These are phyloP conservation scores for Cnemophilus loriae DNA, from an alignment of 2,113 vertebrate genomes.

Conservation along the genomic window DNA sequence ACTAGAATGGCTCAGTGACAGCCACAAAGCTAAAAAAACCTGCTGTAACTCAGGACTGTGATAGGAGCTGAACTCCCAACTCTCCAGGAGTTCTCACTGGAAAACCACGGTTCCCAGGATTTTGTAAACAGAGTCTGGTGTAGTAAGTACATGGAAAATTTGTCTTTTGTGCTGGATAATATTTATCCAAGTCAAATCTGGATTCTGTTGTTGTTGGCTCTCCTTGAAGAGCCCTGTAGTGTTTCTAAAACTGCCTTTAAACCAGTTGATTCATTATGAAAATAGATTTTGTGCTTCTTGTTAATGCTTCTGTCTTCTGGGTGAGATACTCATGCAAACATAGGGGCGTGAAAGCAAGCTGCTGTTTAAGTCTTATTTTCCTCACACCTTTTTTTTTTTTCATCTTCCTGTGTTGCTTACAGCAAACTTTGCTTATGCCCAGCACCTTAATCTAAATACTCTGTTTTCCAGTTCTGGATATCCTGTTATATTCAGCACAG, in stretches of 20 bases:
- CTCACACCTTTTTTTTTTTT: background rate
- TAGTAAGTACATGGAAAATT: background rate
- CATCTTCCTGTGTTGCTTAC: background rate
- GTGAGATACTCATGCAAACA: background rate
- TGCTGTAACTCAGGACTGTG: background rate
- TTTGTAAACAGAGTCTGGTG: background rate
- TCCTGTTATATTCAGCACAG: background rate
- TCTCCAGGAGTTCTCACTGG: background rate
- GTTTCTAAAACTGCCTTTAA: background rate
- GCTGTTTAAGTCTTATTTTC: background rate
- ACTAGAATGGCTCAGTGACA: background rate
- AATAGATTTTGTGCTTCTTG: conserved; percentile 8
- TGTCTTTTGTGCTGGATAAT: background rate
- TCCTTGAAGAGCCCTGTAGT: background rate
- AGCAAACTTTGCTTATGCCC: background rate
- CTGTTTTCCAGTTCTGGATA: background rate
- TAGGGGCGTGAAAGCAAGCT: background rate
- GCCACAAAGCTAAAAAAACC: background rate
- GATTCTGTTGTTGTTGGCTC: background rate
- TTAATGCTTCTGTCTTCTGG: background rate
- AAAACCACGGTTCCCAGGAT: background rate
- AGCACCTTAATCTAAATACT: background rate
- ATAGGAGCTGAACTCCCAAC: background rate
- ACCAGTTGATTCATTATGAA: background rate
- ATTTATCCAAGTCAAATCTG: background rate